Base-by-base conservation (phyloP, 2,888 invertebrate species). In the Drosophila dives region DNA sequence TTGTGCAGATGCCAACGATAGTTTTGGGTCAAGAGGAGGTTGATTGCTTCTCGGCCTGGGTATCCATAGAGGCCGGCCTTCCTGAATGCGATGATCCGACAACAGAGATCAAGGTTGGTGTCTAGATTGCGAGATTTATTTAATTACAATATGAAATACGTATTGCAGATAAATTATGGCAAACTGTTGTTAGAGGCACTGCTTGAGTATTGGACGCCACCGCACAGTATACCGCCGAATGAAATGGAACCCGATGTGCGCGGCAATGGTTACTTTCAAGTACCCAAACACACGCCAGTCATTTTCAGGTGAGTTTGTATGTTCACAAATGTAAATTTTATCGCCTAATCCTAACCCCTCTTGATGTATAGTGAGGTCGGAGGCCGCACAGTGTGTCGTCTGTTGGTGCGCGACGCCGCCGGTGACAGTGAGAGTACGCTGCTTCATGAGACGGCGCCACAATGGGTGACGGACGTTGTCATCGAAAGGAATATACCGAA, bases 41-140 rank as follows among this genome's bases (percentile, higher is more conserved):
- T 1, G 99, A 99, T 92, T 99, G 99, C 92, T 97, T 99, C 90
- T 96, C 98, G 42, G 99, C 99, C 0, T 99, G 99, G 99, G 98
- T 99, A 5, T 98, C 99, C 58, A 98, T 98, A 0, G 99, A 99
- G 92, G 97, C 98, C 32, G 99, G 98, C 0, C 94, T 99, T 81
- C 96, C 96, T 94, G 95, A 95, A 94, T 95, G 93, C 83, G 92
- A 92, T 38, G 92, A 93, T 74, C 91, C 92, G 58, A 91, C 92
- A 70, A 90, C 92, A 33, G 93, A 93, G 78, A 91, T 92, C 33
- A 93, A 93, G 79, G 93, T 93, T 62, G 2, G 33, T 23, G 0
- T 11, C 11, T 15, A 32, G 2, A 15, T 56, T 40, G 7, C 20
- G 1, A 38, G 17, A 26, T n/a, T n/a, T 29, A 7, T 17, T 26